Conservation (phyloP, 2,888 invertebrate species). For the Iselma pallidipennis region DNA sequence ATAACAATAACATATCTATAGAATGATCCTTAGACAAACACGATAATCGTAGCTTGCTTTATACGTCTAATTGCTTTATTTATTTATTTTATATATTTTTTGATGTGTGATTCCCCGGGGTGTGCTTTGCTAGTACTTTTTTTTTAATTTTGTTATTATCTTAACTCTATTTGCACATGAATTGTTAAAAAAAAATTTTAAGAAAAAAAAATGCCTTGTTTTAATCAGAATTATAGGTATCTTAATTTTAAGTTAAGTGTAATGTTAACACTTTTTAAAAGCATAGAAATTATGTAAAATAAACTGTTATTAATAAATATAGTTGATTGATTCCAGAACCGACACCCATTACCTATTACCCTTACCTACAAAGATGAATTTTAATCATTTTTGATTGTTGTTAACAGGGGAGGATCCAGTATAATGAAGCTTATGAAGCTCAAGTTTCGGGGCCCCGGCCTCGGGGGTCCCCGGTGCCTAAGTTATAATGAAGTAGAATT, state of each 20-base stretch:
- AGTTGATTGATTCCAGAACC: too few relatives aligned
- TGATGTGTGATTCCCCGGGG: slow-evolving; percentile 16
- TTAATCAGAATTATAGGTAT: slow-evolving; percentile 9
- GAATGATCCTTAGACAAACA: slow-evolving; percentile 22
- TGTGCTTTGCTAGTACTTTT: slow-evolving; percentile 25
- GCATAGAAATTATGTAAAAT: slow-evolving; percentile 25
- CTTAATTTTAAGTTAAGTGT: slow-evolving; percentile 13
- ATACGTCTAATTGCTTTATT: slow-evolving; percentile 23
- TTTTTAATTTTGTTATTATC: background rate
- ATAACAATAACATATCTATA: slow-evolving; percentile 17
- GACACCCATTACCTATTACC: too few relatives aligned
- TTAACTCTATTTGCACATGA: background rate
- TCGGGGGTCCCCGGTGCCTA: too few relatives aligned
- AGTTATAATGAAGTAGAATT: too few relatives aligned
- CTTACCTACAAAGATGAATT: too few relatives aligned
- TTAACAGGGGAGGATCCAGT: too few relatives aligned
- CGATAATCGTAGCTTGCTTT: slow-evolving; percentile 25
- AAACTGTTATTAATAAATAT: slow-evolving; percentile 24
- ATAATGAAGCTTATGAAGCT: too few relatives aligned
- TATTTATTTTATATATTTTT: slow-evolving; percentile 4
- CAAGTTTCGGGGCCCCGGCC: too few relatives aligned
- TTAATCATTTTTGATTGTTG: too few relatives aligned
- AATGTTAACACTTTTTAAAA: slow-evolving; percentile 22
- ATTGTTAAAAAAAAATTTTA: background rate
- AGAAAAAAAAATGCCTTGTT: slow-evolving; percentile 2